phyloP scores from a whole-genome alignment of 2,888 invertebrate species.

The Tortricodes alternella region DNA sequence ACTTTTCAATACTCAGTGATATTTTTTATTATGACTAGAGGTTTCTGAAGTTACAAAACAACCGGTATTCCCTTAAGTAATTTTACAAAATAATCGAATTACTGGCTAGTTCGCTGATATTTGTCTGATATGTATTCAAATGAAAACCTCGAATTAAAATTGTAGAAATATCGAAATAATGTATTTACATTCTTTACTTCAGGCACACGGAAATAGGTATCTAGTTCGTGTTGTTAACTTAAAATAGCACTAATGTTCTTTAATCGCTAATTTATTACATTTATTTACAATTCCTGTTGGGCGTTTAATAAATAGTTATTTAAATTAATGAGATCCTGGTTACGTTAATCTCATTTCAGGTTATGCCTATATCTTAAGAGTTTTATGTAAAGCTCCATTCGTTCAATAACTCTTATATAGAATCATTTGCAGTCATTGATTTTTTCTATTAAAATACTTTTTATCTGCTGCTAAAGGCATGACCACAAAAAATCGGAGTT shows the following conservation, averaged over 20 bases:
- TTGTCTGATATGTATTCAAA: slow-evolving; percentile 78
- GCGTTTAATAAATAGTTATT: slow-evolving; percentile 66
- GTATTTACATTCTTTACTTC: slow-evolving; percentile 54
- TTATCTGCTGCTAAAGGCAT: no score
- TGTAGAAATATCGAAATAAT: slow-evolving; percentile 40
- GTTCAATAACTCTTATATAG: background rate
- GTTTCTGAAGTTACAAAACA: slow-evolving; percentile 86
- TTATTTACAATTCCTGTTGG: slow-evolving; percentile 55
- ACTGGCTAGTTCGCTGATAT: slow-evolving; percentile 59
- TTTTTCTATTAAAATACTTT: no score
- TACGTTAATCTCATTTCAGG: slow-evolving; percentile 72
- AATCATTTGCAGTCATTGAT: no score
- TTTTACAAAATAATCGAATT: slow-evolving; percentile 70
- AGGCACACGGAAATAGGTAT: slow-evolving; percentile 71
- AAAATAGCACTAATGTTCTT: slow-evolving; percentile 47
- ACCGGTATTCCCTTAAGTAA: slow-evolving; percentile 60
- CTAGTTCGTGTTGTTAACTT: slow-evolving; percentile 56
- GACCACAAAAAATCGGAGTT: no score
- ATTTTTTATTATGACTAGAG: slow-evolving; percentile 87
- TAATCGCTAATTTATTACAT: slow-evolving; percentile 55
- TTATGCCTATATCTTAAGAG: slow-evolving; percentile 25
- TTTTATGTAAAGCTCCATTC: slow-evolving; percentile 20
- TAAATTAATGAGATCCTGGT: slow-evolving; percentile 77
- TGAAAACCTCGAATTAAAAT: slow-evolving; percentile 67
- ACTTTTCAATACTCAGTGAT: slow-evolving; percentile 61